Conservation (phyloP, 2,888 invertebrate species). For the Oxystoma pomonae region DNA sequence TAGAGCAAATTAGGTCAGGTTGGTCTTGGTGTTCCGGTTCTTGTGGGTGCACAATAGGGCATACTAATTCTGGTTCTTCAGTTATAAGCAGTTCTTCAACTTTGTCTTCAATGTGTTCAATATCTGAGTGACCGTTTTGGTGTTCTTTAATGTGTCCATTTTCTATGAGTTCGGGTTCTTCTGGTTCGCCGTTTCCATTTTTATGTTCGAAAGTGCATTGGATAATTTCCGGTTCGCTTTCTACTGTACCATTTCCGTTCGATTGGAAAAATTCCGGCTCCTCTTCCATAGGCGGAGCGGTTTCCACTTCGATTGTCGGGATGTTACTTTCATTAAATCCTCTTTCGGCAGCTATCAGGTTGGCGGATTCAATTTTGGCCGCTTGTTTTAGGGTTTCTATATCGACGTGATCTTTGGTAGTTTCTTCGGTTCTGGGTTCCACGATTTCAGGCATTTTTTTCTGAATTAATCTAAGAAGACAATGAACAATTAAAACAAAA, state of each 20-base stretch:
- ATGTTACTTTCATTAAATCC: not conserved
- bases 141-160: not conserved
- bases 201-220: not conserved
- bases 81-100: not conserved
- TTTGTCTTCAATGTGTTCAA: not conserved
- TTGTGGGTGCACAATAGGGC: not conserved
- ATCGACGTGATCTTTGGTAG: not conserved
- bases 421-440: not conserved
- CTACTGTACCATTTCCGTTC: not conserved
- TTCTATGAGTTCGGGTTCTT: not conserved
- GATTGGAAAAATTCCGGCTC: not conserved
- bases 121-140: not conserved
- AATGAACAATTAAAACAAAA: too few relatives aligned
- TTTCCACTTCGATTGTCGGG: not conserved
- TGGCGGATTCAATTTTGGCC: not conserved
- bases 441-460: not conserved
- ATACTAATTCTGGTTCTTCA: not conserved
- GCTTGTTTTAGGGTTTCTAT: not conserved
- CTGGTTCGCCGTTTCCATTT: not conserved
- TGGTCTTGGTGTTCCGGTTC: not conserved
- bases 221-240: not conserved
- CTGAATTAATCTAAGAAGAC: too few relatives aligned
- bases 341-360: not conserved
- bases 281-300: not conserved
- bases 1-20: not conserved